These are phyloP conservation scores for Mus minutoides DNA, from an alignment of 2,797 vertebrate species.

Conservation along the genomic window DNA sequence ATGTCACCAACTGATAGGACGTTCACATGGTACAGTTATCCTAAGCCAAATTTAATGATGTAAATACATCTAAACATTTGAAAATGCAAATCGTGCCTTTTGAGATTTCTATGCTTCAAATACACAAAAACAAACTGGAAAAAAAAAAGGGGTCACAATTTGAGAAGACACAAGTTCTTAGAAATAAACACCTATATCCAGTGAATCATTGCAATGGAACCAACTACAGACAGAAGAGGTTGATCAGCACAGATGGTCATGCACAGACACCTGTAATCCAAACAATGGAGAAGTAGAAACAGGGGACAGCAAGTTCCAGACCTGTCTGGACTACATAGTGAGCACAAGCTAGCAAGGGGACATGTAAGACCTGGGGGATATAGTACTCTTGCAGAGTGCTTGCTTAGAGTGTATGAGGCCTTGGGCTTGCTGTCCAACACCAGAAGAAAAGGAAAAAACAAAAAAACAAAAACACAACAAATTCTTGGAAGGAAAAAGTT, in stretches of 20 bases:
- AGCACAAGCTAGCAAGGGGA: background rate
- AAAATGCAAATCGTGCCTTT: slow-evolving; percentile 23
- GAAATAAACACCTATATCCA: background rate
- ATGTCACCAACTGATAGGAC: background rate
- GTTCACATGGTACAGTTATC: background rate
- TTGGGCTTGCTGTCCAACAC: background rate
- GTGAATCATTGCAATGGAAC: background rate
- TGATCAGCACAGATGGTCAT: background rate
- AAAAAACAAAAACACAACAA: too few relatives aligned
- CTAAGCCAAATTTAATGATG: slow-evolving; percentile 43
- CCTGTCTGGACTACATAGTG: background rate
- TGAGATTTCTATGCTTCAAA: slow-evolving; percentile 36
- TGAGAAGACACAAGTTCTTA: background rate
- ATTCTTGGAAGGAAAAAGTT: background rate
- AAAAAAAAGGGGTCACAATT: background rate
- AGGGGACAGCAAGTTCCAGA: background rate
- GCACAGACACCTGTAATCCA: background rate
- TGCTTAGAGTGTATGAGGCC: background rate
- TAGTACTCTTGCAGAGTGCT: background rate
- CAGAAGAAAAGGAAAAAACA: background rate
- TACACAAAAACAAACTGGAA: background rate
- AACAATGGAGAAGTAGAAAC: background rate
- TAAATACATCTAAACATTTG: background rate
- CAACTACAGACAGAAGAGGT: background rate
- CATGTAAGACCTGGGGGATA: background rate